phyloP scores from a whole-genome alignment of 2,888 invertebrate genomes.

The Lithophane ornitopus region DNA sequence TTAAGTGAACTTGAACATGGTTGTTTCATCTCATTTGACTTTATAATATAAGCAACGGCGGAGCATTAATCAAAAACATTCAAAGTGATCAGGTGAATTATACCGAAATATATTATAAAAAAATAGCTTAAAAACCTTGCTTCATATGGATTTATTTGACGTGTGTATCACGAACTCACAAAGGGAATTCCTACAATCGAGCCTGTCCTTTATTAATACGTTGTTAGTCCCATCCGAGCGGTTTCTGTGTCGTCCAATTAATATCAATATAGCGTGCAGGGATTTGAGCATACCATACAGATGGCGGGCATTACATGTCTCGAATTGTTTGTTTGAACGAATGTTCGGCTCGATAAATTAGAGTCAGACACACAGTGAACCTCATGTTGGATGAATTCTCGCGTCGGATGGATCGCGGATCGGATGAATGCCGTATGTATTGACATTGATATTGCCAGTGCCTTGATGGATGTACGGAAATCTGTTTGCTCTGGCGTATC shows the following conservation, averaged over 20 bases:
- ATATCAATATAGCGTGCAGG: conserved; percentile 81
- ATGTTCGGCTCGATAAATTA: conserved; percentile 68
- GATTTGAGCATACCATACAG: conserved; percentile 74
- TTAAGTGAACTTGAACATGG: conserved; percentile 27
- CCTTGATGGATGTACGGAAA: conserved; percentile 65
- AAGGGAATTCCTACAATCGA: conserved; percentile 81
- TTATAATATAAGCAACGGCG: conserved; percentile 31
- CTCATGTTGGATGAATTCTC: conserved; percentile 49
- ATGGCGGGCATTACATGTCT: conserved; percentile 63
- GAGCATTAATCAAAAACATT: conserved; percentile 42
- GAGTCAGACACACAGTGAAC: conserved; percentile 56
- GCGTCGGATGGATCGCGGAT: conserved; percentile 51
- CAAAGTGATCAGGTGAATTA: conserved; percentile 50
- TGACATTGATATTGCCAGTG: conserved; percentile 59
- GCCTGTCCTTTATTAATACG: conserved; percentile 81
- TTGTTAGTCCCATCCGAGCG: conserved; percentile 77
- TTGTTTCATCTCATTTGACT: conserved; percentile 51
- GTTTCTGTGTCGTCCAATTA: conserved; percentile 82
- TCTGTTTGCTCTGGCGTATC: conserved; percentile 62
- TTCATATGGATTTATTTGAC: conserved; percentile 78
- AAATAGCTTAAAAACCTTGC: conserved; percentile 52
- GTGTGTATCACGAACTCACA: conserved; percentile 77
- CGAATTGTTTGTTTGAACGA: conserved; percentile 62
- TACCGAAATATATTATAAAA: conserved; percentile 28
- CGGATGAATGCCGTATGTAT: conserved; percentile 58